Percentiles rank a stretch among this genome's conserved stretches.
phyloP scores from a whole-genome alignment of 1,140 invertebrate species.

The Cheumatopsyche charites region DNA sequence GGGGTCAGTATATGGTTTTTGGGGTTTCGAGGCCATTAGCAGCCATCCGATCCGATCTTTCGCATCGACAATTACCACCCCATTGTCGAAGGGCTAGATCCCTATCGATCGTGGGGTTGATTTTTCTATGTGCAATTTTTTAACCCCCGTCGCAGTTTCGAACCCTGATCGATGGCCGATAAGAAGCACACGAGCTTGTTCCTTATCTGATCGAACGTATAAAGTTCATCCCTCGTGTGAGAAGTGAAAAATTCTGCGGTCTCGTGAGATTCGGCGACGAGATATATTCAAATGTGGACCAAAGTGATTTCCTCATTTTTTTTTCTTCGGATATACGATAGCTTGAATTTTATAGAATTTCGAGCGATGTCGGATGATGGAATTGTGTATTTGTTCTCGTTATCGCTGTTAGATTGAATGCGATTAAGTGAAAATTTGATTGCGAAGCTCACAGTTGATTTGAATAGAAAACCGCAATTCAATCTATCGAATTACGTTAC shows the following conservation, averaged over 20 bases:
- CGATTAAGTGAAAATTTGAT: no score
- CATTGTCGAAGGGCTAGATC: constrained; percentile 12
- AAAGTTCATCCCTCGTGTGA: not conserved
- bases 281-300: no score
- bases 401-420: no score
- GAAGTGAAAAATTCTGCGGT: not conserved
- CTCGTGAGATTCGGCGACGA: not conserved
- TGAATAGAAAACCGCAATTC: no score
- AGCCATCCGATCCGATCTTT: constrained; percentile 12
- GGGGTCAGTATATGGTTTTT: not conserved
- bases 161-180: not conserved
- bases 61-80: constrained; percentile 17
- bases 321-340: no score
- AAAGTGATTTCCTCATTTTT: no score
- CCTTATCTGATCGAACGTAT: not conserved
- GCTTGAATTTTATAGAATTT: no score
- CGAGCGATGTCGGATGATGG: no score
- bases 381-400: no score
- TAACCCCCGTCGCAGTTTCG: not conserved
- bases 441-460: no score
- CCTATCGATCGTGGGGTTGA: not conserved
- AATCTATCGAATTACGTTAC: no score
- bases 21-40: constrained; percentile 6
- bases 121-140: not conserved
- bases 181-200: not conserved